phyloP scores from a whole-genome alignment of 2,113 vertebrate genomes.

The Chaetodon auriga region DNA sequence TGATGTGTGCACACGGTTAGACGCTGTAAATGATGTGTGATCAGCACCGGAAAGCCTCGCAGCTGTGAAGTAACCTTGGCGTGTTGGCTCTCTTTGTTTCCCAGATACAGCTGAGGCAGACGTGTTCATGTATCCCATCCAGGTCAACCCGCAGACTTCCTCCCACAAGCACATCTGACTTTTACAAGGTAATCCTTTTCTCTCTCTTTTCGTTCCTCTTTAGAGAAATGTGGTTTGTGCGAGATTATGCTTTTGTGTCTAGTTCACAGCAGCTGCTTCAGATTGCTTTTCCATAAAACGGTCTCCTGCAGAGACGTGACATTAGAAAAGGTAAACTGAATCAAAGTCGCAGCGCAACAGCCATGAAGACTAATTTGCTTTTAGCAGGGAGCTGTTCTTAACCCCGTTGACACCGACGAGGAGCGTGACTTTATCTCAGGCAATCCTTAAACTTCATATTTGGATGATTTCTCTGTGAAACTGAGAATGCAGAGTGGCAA shows the following conservation, averaged over 20 bases:
- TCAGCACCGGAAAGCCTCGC: neutral
- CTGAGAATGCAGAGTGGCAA: constrained; percentile 32
- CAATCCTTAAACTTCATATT: constrained; percentile 28
- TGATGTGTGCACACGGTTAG: neutral
- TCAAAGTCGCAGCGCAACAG: constrained; percentile 9
- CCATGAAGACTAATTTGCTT: constrained; percentile 30
- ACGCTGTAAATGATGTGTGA: constrained; percentile 26
- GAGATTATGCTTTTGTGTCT: neutral
- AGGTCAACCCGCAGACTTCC: constrained; percentile 51
- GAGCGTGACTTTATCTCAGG: constrained; percentile 4
- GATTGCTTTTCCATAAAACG: constrained; percentile 4
- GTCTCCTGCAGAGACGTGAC: constrained; percentile 31
- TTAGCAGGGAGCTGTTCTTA: constrained; percentile 36
- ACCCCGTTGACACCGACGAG: constrained; percentile 10
- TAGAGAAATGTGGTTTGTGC: neutral
- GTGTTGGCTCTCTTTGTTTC: constrained; percentile 34
- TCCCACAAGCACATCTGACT: constrained; percentile 65
- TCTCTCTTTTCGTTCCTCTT: neutral
- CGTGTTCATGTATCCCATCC: constrained; percentile 48
- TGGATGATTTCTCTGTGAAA: constrained; percentile 42
- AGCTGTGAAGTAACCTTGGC: constrained; percentile 34
- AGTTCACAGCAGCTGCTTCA: neutral
- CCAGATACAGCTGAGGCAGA: constrained; percentile 69
- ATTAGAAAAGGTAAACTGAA: constrained; percentile 51
- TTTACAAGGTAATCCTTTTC: constrained; percentile 49